Base-by-base conservation (phyloP, 1,140 invertebrate species). In the Brachionus koreanus region DNA sequence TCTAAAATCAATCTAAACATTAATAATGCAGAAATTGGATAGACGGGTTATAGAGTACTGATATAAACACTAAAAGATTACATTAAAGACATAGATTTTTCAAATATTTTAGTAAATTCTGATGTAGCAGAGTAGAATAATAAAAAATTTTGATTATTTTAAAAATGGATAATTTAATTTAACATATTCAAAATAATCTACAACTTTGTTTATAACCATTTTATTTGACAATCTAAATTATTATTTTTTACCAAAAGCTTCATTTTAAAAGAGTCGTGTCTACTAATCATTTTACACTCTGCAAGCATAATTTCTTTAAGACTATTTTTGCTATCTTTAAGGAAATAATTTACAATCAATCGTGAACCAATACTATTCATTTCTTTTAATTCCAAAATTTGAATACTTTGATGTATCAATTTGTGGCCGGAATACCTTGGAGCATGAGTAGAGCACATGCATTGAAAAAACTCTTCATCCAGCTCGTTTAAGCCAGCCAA, bases 391-490 rank as follows among this genome's bases (percentile, higher is more conserved):
- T 61, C 76, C 2, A 79, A 13, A 23, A 9, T 39, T 79, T 79
- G 23, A 13, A 79, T 79, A 29, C 61, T 79, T 7, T 79, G 46
- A 39, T 65, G 69, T 46, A 46, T 74, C 3, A 74, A 35, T 37
- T 65, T 39, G 29, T 10, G 19, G 7, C 49, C 35, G 9, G 23
- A 33, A 5, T 6, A 0, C 10, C 10, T 79, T 25, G 46, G 33
- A 0, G 33, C 49, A 39, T 42, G 49, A 57, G 25, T 79, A 4
- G 49, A 61, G 42, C 57, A 79, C 33, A 79, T 12, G 10, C 37
- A 65, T 42, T 79, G 76, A 42, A 79, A 79, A 65, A 61, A 79
- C 25, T 79, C 76, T 19, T 79, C 76, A 37, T 79, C 49, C 9
- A 79, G n/a, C 25, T 61, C 76, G 23, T 79, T 79, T 29, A 79